These are phyloP conservation scores for Muraenolepis orangiensis DNA, from an alignment of 2,797 vertebrate species.

Conservation along the genomic window DNA sequence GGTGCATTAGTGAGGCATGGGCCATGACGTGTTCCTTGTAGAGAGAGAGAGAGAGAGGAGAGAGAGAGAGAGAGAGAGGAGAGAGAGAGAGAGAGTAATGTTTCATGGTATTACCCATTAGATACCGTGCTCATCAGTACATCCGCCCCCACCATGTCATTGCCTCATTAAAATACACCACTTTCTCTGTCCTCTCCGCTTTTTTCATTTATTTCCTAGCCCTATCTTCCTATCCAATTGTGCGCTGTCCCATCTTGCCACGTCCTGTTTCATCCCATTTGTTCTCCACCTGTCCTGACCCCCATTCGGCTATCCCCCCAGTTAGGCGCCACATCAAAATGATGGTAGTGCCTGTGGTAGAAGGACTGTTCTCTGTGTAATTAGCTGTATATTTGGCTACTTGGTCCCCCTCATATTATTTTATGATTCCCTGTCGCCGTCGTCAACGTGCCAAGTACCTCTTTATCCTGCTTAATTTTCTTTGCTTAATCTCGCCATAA, in stretches of 20 bases:
- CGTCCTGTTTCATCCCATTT: not conserved
- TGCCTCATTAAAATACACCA: not conserved
- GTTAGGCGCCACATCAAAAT: not conserved
- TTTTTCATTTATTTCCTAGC: not conserved
- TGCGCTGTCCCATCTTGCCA: not conserved
- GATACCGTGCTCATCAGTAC: conserved; percentile 14
- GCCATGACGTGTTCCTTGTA: conserved; percentile 12
- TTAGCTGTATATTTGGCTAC: not conserved
- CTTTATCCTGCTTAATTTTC: not conserved
- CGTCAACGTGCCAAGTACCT: not conserved
- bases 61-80: conserved; percentile 10
- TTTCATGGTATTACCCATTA: conserved; percentile 43
- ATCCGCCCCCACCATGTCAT: conserved; percentile 5
- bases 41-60: conserved; percentile 10
- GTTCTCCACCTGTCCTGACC: not conserved
- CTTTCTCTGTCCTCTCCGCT: conserved; percentile 13
- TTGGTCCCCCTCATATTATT: not conserved
- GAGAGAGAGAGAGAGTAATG: no score
- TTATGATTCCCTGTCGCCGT: not conserved
- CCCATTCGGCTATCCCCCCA: not conserved
- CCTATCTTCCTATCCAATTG: no score
- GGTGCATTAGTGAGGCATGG: conserved; percentile 51
- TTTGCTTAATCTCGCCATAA: not conserved
- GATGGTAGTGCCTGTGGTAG: not conserved
- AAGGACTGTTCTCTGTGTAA: not conserved